Percentiles rank a stretch among this genome's conserved stretches.
These are phyloP conservation scores for Pristionchus entomophagus DNA, from an alignment of 2,888 invertebrate genomes.

Conservation along the genomic window DNA sequence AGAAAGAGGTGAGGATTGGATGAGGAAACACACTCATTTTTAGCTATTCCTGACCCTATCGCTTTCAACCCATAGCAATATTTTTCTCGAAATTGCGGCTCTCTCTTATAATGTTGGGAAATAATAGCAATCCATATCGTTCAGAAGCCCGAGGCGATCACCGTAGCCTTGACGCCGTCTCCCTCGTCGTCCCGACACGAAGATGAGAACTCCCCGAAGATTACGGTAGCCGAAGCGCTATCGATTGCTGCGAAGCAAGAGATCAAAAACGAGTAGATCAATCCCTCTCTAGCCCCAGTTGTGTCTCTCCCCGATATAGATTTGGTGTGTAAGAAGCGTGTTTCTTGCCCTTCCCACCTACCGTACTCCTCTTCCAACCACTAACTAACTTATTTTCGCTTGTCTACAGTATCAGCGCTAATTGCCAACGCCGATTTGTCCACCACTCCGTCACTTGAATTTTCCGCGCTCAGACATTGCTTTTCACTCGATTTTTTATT, in stretches of 20 bases:
- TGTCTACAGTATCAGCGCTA: constrained; percentile 1
- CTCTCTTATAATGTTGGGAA: too few relatives aligned
- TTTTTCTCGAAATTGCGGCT: too few relatives aligned
- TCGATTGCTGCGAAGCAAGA: constrained; percentile 23
- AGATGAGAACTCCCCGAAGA: neutral
- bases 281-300: neutral
- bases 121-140: neutral
- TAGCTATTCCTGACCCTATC: too few relatives aligned
- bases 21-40: too few relatives aligned
- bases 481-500: neutral
- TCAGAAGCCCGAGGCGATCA: constrained; percentile 29
- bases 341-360: neutral
- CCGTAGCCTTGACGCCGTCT: constrained; percentile 16
- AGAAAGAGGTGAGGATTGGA: neutral
- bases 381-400: neutral
- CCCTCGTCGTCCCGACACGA: constrained; percentile 39
- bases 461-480: constrained; percentile 10
- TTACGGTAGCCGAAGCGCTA: neutral
- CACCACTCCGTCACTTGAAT: neutral
- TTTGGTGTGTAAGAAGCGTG: neutral
- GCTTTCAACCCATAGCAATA: too few relatives aligned
- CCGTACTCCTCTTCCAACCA: too few relatives aligned
- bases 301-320: neutral
- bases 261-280: constrained; percentile 35
- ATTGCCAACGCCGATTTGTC: constrained; percentile 31